Percentiles rank a stretch among this genome's conserved stretches.
These are phyloP conservation scores for Dromiciops gliroides DNA, from an alignment of 2,113 vertebrate species.

Conservation along the genomic window DNA sequence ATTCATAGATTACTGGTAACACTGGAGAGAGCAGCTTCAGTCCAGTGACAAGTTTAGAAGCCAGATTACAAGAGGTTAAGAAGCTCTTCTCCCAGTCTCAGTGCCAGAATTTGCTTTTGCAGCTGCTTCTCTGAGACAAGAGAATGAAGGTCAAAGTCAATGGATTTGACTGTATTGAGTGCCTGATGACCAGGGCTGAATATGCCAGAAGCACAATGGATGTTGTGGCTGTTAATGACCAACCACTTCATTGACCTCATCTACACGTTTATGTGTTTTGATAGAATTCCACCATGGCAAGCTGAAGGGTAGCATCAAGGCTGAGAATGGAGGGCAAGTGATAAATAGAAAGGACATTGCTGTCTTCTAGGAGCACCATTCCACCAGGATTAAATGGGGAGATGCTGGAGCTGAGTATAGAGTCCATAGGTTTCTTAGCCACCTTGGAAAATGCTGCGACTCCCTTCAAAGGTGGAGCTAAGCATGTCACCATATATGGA, in stretches of 20 bases:
- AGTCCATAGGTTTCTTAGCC: constrained; percentile 93
- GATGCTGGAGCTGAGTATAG: constrained; percentile 75
- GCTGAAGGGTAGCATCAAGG: constrained; percentile 87
- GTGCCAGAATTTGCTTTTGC: neutral
- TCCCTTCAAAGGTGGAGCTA: constrained; percentile 93
- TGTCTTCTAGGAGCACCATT: constrained; percentile 83
- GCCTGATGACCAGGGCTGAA: constrained; percentile 89
- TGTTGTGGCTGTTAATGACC: constrained; percentile 91
- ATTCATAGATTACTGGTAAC: neutral
- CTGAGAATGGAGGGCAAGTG: constrained; percentile 89
- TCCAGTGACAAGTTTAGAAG: neutral
- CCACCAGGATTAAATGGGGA: constrained; percentile 85
- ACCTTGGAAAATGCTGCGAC: constrained; percentile 92
- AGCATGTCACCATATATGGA: constrained; percentile 93
- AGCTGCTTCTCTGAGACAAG: neutral
- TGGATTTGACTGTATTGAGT: constrained; percentile 91
- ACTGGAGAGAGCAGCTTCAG: neutral
- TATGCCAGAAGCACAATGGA: constrained; percentile 84
- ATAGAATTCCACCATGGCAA: constrained; percentile 93
- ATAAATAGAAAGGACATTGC: constrained; percentile 87
- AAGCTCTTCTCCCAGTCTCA: neutral
- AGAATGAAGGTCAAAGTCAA: constrained; percentile 72
- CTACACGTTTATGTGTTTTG: constrained; percentile 97
- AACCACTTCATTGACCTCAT: constrained; percentile 90
- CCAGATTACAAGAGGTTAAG: neutral